These are phyloP conservation scores for Pteropus alecto DNA, from an alignment of 2,113 vertebrate genomes.

Conservation along the genomic window DNA sequence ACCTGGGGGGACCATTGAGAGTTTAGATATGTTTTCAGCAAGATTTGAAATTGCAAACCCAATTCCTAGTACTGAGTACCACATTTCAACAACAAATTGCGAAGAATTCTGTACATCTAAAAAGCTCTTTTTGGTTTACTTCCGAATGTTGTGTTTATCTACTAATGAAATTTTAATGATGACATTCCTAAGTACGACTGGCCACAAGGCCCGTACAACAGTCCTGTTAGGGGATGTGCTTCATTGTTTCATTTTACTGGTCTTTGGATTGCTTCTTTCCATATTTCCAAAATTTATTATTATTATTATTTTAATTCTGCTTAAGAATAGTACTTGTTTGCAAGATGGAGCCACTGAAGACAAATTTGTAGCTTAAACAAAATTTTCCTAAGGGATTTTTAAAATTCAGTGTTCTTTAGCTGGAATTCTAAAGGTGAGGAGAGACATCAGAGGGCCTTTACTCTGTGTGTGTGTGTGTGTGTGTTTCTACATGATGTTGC, in stretches of 20 bases:
- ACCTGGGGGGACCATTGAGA: not conserved
- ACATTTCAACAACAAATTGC: not conserved
- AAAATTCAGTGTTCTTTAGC: not conserved
- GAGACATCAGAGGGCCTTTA: not conserved
- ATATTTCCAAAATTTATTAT: no score
- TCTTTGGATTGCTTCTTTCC: not conserved
- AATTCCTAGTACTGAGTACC: not conserved
- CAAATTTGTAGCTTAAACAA: not conserved
- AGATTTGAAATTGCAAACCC: not conserved
- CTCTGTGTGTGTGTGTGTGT: not conserved
- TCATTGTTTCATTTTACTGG: not conserved
- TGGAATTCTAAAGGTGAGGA: not conserved
- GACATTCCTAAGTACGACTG: not conserved
- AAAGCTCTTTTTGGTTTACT: not conserved
- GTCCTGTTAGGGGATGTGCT: not conserved
- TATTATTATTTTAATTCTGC: not conserved
- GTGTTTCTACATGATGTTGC: not conserved
- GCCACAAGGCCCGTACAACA: not conserved
- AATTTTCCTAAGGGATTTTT: not conserved
- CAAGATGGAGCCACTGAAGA: not conserved
- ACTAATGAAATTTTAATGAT: slow-evolving; percentile 41
- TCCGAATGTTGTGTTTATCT: slow-evolving; percentile 10
- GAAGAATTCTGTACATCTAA: not conserved
- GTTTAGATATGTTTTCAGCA: not conserved
- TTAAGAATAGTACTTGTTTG: not conserved